phyloP scores from a whole-genome alignment of 2,113 vertebrate species.

The Cyprinodon variegatus region DNA sequence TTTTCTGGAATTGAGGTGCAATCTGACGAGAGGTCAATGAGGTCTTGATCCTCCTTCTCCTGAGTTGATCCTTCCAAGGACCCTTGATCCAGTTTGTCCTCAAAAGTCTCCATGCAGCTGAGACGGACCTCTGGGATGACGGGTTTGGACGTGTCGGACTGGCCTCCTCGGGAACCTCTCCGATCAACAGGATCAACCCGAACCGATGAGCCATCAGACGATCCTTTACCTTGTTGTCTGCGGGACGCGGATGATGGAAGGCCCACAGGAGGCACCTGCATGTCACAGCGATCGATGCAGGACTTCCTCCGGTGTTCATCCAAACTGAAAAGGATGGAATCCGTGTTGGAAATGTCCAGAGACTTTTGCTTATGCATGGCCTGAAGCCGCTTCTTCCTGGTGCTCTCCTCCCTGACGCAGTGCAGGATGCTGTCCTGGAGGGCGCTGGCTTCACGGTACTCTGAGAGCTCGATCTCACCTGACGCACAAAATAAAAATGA shows the following conservation, averaged over 20 bases:
- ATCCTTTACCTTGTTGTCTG: conserved; percentile 80
- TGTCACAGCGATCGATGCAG: conserved; percentile 94
- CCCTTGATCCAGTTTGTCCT: conserved; percentile 83
- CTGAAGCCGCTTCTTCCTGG: conserved; percentile 94
- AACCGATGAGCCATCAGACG: conserved; percentile 84
- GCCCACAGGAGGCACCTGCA: conserved; percentile 77
- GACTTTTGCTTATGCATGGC: conserved; percentile 98
- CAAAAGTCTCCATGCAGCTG: conserved; percentile 94
- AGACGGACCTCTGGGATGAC: conserved; percentile 95
- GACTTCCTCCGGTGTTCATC: conserved; percentile 97
- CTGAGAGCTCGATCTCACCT: conserved; percentile 98
- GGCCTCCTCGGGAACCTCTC: conserved; percentile 73
- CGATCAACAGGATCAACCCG: conserved; percentile 77
- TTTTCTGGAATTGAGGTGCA: conserved; percentile 95
- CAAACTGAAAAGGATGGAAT: conserved; percentile 93
- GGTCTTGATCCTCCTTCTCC: conserved; percentile 89
- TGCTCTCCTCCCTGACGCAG: conserved; percentile 93
- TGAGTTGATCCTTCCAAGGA: conserved; percentile 74
- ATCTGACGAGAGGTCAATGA: conserved; percentile 96
- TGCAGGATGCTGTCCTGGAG: conserved; percentile 95
- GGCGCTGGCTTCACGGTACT: conserved; percentile 92
- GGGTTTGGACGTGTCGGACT: conserved; percentile 83
- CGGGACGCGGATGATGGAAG: conserved; percentile 65
- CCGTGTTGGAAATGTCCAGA: conserved; percentile 97
- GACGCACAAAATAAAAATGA: conserved; percentile 12